Evolutionary conservation across 2,797 vertebrate species (phyloP).

Genomic region (Heteromormyrus szaboi): DNA sequence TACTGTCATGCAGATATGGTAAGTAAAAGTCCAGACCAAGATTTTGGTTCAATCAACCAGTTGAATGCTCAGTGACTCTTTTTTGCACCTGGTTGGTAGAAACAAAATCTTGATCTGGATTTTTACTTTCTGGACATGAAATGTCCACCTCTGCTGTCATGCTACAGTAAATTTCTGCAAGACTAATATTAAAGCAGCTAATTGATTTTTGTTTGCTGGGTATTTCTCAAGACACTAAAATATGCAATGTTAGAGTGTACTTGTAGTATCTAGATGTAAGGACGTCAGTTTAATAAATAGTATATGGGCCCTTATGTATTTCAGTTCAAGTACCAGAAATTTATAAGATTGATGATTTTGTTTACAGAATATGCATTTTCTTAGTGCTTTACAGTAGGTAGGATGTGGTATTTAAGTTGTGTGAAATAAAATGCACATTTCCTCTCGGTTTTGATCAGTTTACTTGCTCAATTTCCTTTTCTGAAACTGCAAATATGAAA

Average conservation of each 20-base stretch:
- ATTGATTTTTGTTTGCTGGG: neutral
- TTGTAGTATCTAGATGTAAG: neutral
- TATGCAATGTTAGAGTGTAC: neutral
- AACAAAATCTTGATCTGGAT: neutral
- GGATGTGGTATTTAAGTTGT: neutral
- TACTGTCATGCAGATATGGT: neutral
- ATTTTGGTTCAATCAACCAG: neutral
- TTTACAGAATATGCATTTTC: neutral
- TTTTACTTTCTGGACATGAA: neutral
- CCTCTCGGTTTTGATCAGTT: neutral
- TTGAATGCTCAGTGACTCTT: neutral
- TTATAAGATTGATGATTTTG: neutral
- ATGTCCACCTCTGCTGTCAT: neutral
- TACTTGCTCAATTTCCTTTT: neutral
- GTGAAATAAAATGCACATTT: neutral
- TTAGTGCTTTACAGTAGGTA: neutral
- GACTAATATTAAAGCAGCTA: neutral
- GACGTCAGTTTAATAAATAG: neutral
- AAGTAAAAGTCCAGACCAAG: neutral
- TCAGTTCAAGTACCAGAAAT: neutral
- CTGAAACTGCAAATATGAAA: neutral
- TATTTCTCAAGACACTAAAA: neutral
- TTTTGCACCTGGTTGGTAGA: neutral
- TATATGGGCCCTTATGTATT: neutral
- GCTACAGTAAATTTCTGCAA: neutral